Conservation (phyloP, 1,140 invertebrate species). For the Brachionus calyciflorus region DNA sequence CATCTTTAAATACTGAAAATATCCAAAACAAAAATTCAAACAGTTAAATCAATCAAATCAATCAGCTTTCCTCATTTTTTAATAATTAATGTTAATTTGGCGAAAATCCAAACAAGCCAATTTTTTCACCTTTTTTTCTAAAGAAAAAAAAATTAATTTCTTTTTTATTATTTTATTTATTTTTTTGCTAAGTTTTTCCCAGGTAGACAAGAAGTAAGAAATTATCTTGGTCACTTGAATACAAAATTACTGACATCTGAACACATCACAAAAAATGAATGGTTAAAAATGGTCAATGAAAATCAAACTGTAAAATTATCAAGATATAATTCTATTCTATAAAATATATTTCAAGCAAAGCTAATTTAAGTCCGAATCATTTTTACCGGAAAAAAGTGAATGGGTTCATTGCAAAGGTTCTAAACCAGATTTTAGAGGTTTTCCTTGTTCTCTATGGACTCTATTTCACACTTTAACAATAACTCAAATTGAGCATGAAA, state of each 20-base stretch:
- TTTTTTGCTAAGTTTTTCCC: slow-evolving; percentile 41
- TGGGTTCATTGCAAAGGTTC: slow-evolving; percentile 48
- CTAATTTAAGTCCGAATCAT: not conserved
- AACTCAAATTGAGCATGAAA: slow-evolving; percentile 4
- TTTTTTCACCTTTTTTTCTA: not conserved
- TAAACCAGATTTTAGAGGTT: slow-evolving; percentile 47
- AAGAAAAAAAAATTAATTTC: no score
- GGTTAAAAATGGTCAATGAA: not conserved
- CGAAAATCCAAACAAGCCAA: not conserved
- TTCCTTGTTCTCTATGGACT: slow-evolving; percentile 49
- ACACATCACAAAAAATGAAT: slow-evolving; percentile 16
- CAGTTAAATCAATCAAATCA: not conserved
- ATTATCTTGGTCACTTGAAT: slow-evolving; percentile 25
- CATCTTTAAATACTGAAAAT: no score
- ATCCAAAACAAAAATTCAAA: no score
- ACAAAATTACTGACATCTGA: not conserved
- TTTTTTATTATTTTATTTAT: not conserved
- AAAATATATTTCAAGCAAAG: not conserved
- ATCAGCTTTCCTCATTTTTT: not conserved
- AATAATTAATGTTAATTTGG: not conserved
- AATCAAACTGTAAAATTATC: not conserved
- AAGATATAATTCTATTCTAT: not conserved
- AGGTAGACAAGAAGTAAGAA: slow-evolving; percentile 12
- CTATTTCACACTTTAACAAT: slow-evolving; percentile 49
- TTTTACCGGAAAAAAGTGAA: slow-evolving; percentile 19